phyloP scores from a whole-genome alignment of 2,797 vertebrate species.

The Menidia menidia region DNA sequence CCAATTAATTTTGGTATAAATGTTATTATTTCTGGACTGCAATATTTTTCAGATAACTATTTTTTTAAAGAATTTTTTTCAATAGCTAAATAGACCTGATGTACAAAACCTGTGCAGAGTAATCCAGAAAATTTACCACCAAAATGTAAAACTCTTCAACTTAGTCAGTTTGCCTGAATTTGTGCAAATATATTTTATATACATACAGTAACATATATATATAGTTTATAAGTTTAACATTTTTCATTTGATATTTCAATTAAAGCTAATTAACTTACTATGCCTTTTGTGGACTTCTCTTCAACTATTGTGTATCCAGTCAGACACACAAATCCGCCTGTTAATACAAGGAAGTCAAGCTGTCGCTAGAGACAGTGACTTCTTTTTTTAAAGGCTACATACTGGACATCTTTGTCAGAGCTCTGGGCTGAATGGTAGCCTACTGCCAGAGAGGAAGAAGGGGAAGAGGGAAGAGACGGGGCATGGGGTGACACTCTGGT shows the following conservation, averaged over 20 bases:
- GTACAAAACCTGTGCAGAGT: no score
- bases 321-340: constrained; percentile 23
- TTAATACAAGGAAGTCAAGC: constrained; percentile 53
- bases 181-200: no score
- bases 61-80: neutral
- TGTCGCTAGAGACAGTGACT: constrained; percentile 87
- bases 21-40: neutral
- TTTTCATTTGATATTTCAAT: no score
- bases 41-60: neutral
- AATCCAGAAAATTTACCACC: no score
- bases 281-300: neutral
- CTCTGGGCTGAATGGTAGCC: constrained; percentile 78
- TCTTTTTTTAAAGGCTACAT: constrained; percentile 81
- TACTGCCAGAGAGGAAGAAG: constrained; percentile 65
- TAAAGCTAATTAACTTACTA: no score
- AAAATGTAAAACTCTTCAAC: no score
- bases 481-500: constrained; percentile 63
- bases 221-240: no score
- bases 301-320: neutral
- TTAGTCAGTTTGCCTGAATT: no score
- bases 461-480: constrained; percentile 48
- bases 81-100: neutral
- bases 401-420: constrained; percentile 84
- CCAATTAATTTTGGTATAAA: no score
- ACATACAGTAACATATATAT: no score